Evolutionary conservation across 1,140 invertebrate genomes (phyloP), one percentile per base, ranked within the genome.

Genomic region (Bradynema listronoti): DNA sequence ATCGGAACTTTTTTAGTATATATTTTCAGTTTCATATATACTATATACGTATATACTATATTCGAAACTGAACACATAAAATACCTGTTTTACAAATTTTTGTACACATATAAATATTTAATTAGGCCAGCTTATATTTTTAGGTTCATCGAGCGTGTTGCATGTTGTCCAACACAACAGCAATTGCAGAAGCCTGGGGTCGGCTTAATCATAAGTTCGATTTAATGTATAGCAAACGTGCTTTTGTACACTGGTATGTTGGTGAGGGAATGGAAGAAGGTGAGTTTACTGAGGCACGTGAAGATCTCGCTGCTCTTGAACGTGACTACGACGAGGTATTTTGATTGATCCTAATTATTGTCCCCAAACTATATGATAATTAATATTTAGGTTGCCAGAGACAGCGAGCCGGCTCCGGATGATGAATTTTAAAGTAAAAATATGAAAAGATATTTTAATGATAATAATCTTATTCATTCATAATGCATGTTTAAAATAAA

Each of bases 191-290:
- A 61, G 88, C 87, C 25, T 89, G 87, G 87, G 85, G 85, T 34
- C 83, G 86, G 45, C 72, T 88, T 1, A 81, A 83, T 56, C 82
- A 83, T 59, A 88, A 88, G 54, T 75, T 75, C 45, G 72, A 75
- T 51, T 63, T 86, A 16, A 86, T 88, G 86, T 87, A 84, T 64
- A 79, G 82, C 22, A 89, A 89, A 82, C 81, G 86, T 63, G 87
- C 87, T 39, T 89, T 89, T 73, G 86, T 89, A 22, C 87, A 89
- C 76, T 89, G 87, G 87, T 75, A 73, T 34, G 86, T 88, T 19
- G 86, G 86, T 61, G 87, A 89, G 82, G 87, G 87, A 75, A 88
- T 88, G 86, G 87, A 89, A 78, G 86, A 88, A 79, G 86, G 86
- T 42, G 87, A 88, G 79, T 90, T 90, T 81, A 86, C 84, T 2